Percentiles rank a stretch among this genome's conserved stretches.
These are phyloP conservation scores for Xiphophorus maculatus DNA, from an alignment of 2,113 vertebrate genomes.

Conservation along the genomic window DNA sequence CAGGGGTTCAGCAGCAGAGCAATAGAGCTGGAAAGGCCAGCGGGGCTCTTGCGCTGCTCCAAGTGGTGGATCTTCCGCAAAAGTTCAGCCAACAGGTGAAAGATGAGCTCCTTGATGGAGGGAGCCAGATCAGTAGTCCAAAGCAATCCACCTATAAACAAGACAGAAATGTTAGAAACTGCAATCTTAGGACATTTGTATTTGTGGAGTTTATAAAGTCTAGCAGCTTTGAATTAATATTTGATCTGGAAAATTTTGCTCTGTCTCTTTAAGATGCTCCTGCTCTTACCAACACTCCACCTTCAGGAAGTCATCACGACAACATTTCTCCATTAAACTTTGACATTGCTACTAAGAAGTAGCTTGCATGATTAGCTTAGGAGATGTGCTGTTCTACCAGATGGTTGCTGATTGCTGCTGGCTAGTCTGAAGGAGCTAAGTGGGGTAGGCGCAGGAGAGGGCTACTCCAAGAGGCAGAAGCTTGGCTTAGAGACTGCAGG, in stretches of 20 bases:
- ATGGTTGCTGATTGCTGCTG: too few species aligned
- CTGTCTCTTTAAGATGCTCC: too few species aligned
- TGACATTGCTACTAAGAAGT: too few species aligned
- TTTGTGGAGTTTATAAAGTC: not conserved
- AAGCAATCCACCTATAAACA: constrained; percentile 87
- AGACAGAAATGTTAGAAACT: not conserved
- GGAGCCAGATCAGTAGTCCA: constrained; percentile 96
- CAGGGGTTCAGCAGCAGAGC: constrained; percentile 95
- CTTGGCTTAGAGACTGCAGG: too few species aligned
- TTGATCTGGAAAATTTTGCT: not conserved
- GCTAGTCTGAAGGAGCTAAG: too few species aligned
- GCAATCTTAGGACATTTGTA: not conserved
- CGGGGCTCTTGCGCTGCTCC: constrained; percentile 88
- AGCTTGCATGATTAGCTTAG: too few species aligned
- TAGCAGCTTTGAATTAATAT: not conserved
- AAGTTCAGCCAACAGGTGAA: constrained; percentile 92
- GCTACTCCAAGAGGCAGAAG: too few species aligned
- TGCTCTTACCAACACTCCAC: too few species aligned
- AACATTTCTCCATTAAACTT: too few species aligned
- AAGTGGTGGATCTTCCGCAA: constrained; percentile 90
- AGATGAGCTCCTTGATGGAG: constrained; percentile 91
- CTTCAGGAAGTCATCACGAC: too few species aligned
- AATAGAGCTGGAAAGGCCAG: constrained; percentile 90
- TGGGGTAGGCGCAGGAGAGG: too few species aligned
- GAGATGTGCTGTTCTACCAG: too few species aligned